These are phyloP conservation scores for Thaumetopoea pityocampa DNA, from an alignment of 1,140 invertebrate species.

Conservation along the genomic window DNA sequence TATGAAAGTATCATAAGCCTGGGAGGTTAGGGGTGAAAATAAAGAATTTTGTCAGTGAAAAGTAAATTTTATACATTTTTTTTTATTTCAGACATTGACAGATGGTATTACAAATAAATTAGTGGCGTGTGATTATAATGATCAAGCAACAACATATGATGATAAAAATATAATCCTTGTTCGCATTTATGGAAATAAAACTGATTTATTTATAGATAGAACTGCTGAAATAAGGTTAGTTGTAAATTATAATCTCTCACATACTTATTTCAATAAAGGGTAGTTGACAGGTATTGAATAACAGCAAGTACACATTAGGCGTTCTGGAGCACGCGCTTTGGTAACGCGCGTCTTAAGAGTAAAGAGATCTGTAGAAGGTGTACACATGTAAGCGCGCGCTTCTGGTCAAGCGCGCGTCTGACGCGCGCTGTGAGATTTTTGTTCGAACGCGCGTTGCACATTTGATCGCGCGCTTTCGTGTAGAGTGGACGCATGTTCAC, in stretches of 20 bases:
- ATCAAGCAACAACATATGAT: constrained; percentile 37
- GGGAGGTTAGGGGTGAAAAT: background rate
- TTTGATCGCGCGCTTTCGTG: no score
- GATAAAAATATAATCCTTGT: constrained; percentile 88
- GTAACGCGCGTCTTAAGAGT: no score
- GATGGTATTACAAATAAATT: constrained; percentile 97
- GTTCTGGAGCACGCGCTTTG: no score
- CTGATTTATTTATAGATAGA: constrained; percentile 94
- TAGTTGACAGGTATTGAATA: no score
- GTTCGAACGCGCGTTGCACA: no score
- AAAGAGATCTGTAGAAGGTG: no score
- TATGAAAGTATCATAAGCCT: background rate
- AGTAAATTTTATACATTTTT: constrained; percentile 2
- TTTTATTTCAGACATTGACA: constrained; percentile 86
- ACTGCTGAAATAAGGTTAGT: constrained; percentile 86
- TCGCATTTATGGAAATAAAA: constrained; percentile 95
- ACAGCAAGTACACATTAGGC: no score
- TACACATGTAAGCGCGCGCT: no score
- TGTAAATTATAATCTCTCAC: constrained; percentile 1
- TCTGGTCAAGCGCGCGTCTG: no score
- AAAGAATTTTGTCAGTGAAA: background rate
- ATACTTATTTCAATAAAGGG: no score
- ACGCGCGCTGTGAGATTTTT: no score
- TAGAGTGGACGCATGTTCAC: no score
- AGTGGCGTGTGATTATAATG: constrained; percentile 80